These are phyloP conservation scores for Zaprionus davidi DNA, from an alignment of 1,140 invertebrate species.

Conservation along the genomic window DNA sequence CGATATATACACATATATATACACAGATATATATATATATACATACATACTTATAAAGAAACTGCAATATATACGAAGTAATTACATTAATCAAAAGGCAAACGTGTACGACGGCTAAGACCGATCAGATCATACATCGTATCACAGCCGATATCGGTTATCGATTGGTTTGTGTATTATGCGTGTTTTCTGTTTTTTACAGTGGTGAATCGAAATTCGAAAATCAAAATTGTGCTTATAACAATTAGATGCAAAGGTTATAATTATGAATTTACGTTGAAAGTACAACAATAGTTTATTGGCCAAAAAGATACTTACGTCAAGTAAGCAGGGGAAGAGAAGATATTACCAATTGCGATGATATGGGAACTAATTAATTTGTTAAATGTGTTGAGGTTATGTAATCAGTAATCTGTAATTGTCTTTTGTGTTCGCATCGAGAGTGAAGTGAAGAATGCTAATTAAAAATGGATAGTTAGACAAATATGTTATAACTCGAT, in stretches of 20 bases:
- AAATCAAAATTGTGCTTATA: conserved; percentile 74
- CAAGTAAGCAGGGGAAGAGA: background rate
- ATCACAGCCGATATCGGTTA: background rate
- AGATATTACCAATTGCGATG: conserved; percentile 15
- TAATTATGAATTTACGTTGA: conserved; percentile 79
- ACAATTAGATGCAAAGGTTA: conserved; percentile 67
- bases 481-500: conserved; percentile 78
- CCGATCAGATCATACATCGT: background rate
- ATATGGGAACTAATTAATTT: conserved; percentile 42
- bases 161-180: conserved; percentile 1
- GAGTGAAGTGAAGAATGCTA: conserved; percentile 64
- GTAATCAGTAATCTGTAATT: conserved; percentile 52
- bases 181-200: conserved; percentile 20
- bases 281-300: conserved; percentile 78
- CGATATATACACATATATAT: conserved; percentile 52
- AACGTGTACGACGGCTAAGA: conserved; percentile 3
- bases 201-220: conserved; percentile 32
- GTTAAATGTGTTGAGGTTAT: conserved; percentile 74
- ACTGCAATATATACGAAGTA: conserved; percentile 78
- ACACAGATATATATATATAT: conserved; percentile 45
- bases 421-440: conserved; percentile 75
- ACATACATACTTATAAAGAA: conserved; percentile 56
- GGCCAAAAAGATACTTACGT: conserved; percentile 59
- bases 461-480: conserved; percentile 76
- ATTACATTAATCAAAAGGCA: conserved; percentile 72